A percentile compares a stretch with the other conserved stretches of the same genome.
Conservation (phyloP, 2,113 vertebrate genomes). For the Prinia subflava region DNA sequence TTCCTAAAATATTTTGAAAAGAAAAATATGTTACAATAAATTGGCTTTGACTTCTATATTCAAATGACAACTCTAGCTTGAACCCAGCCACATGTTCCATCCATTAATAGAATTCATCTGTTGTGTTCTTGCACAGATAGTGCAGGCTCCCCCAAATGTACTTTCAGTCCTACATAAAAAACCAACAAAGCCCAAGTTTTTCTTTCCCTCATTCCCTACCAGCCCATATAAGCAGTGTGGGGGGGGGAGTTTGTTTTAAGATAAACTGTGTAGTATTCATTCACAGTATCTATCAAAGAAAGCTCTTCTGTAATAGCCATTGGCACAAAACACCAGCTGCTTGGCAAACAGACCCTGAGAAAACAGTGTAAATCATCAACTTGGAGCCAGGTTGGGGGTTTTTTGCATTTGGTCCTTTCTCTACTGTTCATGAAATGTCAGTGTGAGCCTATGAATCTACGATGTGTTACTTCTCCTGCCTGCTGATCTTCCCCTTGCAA, state of each 20-base stretch:
- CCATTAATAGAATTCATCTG: constrained; percentile 62
- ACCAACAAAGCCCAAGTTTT: not conserved
- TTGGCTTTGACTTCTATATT: constrained; percentile 59
- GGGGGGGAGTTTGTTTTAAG: not conserved
- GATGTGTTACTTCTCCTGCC: not conserved
- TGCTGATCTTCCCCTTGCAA: not conserved
- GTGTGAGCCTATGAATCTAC: constrained; percentile 28
- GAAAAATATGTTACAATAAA: constrained; percentile 68
- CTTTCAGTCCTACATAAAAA: not conserved
- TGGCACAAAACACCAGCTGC: constrained; percentile 25
- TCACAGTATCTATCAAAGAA: constrained; percentile 21
- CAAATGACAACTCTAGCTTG: constrained; percentile 51
- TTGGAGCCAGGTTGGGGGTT: not conserved
- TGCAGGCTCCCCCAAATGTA: not conserved
- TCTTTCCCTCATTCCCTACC: not conserved
- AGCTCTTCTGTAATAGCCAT: constrained; percentile 40
- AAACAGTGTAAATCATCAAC: constrained; percentile 32
- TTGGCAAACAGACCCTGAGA: constrained; percentile 27
- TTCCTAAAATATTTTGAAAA: constrained; percentile 76
- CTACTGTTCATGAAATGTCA: constrained; percentile 10
- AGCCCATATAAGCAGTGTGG: not conserved
- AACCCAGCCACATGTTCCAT: constrained; percentile 32
- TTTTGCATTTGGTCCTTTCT: constrained; percentile 9
- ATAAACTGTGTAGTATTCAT: constrained; percentile 14
- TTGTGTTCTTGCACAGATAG: constrained; percentile 14